Evolutionary conservation across 2,888 invertebrate species (phyloP).

Genomic region (Epirrita christyi): DNA sequence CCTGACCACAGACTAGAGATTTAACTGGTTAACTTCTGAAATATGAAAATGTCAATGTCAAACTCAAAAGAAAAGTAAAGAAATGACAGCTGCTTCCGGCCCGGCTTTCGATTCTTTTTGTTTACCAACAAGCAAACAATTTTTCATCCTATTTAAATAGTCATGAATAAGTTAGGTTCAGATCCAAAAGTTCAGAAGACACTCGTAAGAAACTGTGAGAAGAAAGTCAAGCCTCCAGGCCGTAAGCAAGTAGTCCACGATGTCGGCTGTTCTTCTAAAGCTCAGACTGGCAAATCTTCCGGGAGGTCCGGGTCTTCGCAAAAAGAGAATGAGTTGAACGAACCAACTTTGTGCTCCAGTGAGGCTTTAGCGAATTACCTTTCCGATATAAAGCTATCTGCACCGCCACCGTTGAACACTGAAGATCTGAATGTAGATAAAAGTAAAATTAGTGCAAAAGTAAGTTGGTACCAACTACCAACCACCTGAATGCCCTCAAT

Average conservation of each 20-base stretch:
- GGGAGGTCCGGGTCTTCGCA: conserved; percentile 33
- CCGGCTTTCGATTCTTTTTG: no score
- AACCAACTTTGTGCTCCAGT: conserved; percentile 72
- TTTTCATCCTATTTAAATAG: no score
- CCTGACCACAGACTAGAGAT: no score
- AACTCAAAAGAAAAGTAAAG: no score
- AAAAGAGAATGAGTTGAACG: conserved; percentile 55
- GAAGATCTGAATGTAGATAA: conserved; percentile 58
- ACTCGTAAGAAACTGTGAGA: conserved; percentile 66
- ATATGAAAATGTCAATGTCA: no score
- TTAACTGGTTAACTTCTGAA: no score
- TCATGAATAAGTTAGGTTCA: conserved; percentile 60
- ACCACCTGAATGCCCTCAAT: no score
- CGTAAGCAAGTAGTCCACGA: conserved; percentile 53
- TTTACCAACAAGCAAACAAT: no score
- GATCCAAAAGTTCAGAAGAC: conserved; percentile 75
- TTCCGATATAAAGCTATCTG: conserved; percentile 54
- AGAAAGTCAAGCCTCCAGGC: conserved; percentile 48
- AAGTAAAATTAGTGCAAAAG: conserved; percentile 56
- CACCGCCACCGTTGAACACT: conserved; percentile 44
- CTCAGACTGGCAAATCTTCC: conserved; percentile 32
- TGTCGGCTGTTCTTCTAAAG: conserved; percentile 46
- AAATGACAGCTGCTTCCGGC: no score
- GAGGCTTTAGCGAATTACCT: conserved; percentile 68
- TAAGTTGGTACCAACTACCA: conserved; percentile 39